Conservation (phyloP, 2,797 vertebrate genomes). For the Premnoplex brunnescens region DNA sequence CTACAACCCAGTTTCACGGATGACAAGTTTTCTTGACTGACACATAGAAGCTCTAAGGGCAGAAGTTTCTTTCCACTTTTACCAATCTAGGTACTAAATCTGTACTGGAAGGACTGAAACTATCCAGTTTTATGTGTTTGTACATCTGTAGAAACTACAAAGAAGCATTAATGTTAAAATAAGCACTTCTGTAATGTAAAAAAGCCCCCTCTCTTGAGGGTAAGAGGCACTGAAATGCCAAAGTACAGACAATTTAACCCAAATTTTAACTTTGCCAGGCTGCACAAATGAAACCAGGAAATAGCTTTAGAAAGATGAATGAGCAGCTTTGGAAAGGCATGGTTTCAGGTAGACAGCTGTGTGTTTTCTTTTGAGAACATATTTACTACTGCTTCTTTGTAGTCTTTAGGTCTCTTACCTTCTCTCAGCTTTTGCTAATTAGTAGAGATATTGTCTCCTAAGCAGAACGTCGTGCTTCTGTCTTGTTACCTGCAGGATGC, state of each 20-base stretch:
- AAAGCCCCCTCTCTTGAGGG: background rate
- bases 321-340: rapidly evolving
- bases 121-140: background rate
- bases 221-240: background rate
- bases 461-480: background rate
- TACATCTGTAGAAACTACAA: background rate
- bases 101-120: background rate
- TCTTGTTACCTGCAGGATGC: background rate
- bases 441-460: background rate
- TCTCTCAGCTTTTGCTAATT: background rate
- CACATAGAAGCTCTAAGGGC: background rate
- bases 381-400: background rate
- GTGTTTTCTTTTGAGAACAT: background rate
- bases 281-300: background rate
- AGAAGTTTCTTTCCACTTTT: background rate
- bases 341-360: background rate
- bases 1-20: background rate
- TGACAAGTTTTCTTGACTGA: background rate
- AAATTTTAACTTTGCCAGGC: background rate
- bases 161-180: background rate
- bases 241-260: background rate
- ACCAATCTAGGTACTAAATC: background rate
- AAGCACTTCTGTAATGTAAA: background rate
- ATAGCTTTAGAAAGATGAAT: background rate
- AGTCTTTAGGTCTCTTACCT: background rate